Evolutionary conservation across 2,888 invertebrate genomes (phyloP).

Genomic region (Choreutis nemorana): DNA sequence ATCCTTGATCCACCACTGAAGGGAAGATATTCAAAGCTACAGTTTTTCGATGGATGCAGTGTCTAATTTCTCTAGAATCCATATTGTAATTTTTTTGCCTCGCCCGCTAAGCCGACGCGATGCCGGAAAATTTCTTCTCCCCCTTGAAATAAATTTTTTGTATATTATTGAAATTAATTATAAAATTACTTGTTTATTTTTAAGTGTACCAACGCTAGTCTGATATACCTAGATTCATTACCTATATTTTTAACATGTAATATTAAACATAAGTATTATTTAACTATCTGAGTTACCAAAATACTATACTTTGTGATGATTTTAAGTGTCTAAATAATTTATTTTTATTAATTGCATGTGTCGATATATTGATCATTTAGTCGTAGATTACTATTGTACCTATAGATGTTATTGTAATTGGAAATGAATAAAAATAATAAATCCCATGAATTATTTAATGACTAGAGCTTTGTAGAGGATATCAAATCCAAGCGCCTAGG

Average conservation of each 20-base stretch:
- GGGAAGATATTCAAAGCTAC: no score
- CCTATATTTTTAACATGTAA: not conserved
- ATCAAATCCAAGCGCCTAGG: not conserved
- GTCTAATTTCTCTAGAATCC: no score
- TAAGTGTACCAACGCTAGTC: not conserved
- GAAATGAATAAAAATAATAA: conserved; percentile 55
- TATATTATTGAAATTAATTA: no score
- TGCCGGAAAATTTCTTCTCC: no score
- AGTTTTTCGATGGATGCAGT: no score
- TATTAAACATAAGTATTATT: not conserved
- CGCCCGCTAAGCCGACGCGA: no score
- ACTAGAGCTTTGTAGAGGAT: not conserved
- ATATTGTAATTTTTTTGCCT: no score
- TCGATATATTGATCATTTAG: conserved; percentile 55
- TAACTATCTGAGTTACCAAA: conserved; percentile 8
- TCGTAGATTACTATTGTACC: conserved; percentile 59
- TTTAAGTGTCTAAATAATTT: conserved; percentile 18
- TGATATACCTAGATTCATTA: not conserved
- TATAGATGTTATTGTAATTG: conserved; percentile 68
- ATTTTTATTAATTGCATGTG: conserved; percentile 45
- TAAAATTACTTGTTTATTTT: not conserved
- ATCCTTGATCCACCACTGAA: no score
- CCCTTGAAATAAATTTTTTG: no score
- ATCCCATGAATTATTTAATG: conserved; percentile 22
- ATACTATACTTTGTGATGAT: conserved; percentile 15